These are phyloP conservation scores for Sinosuthora webbiana DNA, from an alignment of 2,113 vertebrate genomes.

Conservation along the genomic window DNA sequence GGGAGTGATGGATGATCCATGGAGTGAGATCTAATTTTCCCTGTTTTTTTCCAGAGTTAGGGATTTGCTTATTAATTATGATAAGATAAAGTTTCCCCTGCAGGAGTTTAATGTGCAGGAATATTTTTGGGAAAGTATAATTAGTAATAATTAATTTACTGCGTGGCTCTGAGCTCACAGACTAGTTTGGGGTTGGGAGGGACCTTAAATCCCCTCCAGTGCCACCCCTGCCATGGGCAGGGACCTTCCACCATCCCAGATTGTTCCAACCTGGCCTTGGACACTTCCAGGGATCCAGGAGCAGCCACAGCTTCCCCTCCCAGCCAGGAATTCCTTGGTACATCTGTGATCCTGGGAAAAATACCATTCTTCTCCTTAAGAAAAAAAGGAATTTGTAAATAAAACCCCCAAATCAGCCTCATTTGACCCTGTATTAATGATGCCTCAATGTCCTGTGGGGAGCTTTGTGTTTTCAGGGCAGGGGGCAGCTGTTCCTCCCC, in stretches of 20 bases:
- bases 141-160: background rate
- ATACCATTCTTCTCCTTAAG: accelerated
- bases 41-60: background rate
- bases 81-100: background rate
- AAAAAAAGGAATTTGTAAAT: background rate
- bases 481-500: background rate
- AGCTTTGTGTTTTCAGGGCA: accelerated
- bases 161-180: background rate
- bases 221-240: background rate
- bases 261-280: background rate
- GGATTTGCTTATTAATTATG: background rate
- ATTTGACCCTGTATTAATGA: background rate
- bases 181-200: background rate
- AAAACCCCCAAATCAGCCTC: background rate
- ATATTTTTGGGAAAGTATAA: background rate
- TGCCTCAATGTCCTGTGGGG: background rate
- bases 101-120: background rate
- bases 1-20: accelerated
- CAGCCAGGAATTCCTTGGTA: background rate
- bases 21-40: background rate
- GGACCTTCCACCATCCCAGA: background rate
- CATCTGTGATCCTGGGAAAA: accelerated
- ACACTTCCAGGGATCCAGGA: background rate
- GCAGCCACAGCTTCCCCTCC: accelerated
- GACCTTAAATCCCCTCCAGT: accelerated